Base-by-base conservation (phyloP, 1,140 invertebrate genomes). In the Philotrypesis tridentata region DNA sequence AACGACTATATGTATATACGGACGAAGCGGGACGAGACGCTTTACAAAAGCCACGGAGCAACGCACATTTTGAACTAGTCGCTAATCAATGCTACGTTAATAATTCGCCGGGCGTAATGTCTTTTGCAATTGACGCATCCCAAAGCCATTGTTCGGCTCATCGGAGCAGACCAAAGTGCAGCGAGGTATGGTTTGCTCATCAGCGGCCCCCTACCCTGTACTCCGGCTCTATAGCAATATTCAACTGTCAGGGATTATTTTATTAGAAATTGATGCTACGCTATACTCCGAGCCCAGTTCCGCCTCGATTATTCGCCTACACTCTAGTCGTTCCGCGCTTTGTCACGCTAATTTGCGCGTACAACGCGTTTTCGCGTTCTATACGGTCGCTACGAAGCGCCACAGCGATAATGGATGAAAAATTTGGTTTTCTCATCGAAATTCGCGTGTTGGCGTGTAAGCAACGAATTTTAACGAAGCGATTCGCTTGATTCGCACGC, bases 51-150 rank as follows among this genome's bases (percentile, higher is more conserved):
- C n/a, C n/a, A n/a, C n/a, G n/a, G n/a, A n/a, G n/a, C n/a, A n/a
- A n/a, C n/a, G n/a, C n/a, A n/a, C n/a, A 55, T 55, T 55, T 55
- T 6, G 4, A 14, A 17, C 48, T 5, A 55, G 21, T 55, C 21
- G 21, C 7, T 55, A 55, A 55, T n/a, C 48, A 55, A 55, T 55
- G 48, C 6, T n/a, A 67, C 17, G 33, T 70, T n/a, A n/a, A 70
- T 70, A 70, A 31, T 70, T 37, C 29, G 31, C 21, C 21, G 27
- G 7, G 68, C 27, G n/a, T n/a, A 70, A 70, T 70, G 68, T 17
- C 63, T 71, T 37, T 70, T 70, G 67, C 67, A 37, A 37, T 70
- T 70, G 67, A 70, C 67, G 31, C 27, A 37, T 55, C 23, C 8
- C 23, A 48, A 70, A 68, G 37, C 72, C 31, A 25, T 27, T 72